phyloP scores from a whole-genome alignment of 2,888 invertebrate genomes.

The Yponomeuta evonymella region DNA sequence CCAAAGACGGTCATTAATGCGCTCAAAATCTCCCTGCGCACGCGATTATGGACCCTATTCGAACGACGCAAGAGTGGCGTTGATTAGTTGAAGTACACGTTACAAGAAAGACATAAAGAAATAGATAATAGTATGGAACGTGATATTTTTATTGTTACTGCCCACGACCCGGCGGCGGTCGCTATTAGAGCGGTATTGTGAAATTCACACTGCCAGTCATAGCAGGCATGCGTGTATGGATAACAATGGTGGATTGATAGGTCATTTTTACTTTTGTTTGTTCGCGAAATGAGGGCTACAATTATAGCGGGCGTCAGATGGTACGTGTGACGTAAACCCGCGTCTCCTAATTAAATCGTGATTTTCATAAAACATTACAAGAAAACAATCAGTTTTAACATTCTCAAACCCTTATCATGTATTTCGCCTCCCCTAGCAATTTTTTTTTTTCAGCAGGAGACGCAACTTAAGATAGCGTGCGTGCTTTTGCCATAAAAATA shows the following conservation, averaged over 20 bases:
- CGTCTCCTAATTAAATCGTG: too few species aligned
- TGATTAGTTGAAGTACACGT: neutral
- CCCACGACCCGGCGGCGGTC: slow-evolving; percentile 25
- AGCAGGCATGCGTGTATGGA: neutral
- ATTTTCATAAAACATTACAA: too few species aligned
- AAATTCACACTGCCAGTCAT: slow-evolving; percentile 27
- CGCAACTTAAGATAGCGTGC: too few species aligned
- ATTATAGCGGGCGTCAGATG: neutral
- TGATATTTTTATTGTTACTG: slow-evolving; percentile 17
- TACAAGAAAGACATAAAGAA: slow-evolving; percentile 8
- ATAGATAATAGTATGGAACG: slow-evolving; percentile 9
- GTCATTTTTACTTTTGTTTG: neutral
- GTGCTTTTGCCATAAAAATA: too few species aligned
- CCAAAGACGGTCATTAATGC: neutral
- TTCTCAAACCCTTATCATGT: too few species aligned
- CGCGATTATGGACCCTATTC: neutral
- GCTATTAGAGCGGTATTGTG: slow-evolving; percentile 30
- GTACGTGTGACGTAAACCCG: too few species aligned
- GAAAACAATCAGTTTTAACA: too few species aligned
- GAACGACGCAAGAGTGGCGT: neutral
- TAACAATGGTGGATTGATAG: neutral
- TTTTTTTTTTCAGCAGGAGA: too few species aligned
- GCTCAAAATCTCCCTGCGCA: neutral
- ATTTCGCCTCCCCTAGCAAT: too few species aligned
- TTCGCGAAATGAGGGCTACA: neutral